phyloP scores from a whole-genome alignment of 1,140 invertebrate genomes.

The Leucophenga varia region DNA sequence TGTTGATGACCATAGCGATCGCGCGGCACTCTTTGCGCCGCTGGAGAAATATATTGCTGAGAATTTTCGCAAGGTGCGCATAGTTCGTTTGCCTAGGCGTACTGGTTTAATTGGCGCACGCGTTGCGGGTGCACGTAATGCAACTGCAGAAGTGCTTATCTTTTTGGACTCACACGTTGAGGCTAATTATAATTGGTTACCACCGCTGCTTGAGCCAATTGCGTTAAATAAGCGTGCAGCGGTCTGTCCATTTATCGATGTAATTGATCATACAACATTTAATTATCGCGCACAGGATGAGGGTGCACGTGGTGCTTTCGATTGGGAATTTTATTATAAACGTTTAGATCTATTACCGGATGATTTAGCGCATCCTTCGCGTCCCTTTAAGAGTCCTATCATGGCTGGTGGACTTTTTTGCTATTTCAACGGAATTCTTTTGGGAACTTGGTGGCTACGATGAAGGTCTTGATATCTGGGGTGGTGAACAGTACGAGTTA shows the following conservation, averaged over 20 bases:
- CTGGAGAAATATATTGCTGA: constrained; percentile 75
- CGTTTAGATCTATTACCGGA: constrained; percentile 81
- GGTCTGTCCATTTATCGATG: constrained; percentile 96
- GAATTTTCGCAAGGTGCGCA: constrained; percentile 70
- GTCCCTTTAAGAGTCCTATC: constrained; percentile 88
- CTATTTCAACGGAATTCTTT: constrained; percentile 87
- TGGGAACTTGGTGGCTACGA: constrained; percentile 97
- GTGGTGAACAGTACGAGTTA: constrained; percentile 96
- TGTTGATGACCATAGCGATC: constrained; percentile 88
- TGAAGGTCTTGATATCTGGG: constrained; percentile 89
- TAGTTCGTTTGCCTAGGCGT: constrained; percentile 71
- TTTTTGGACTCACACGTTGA: constrained; percentile 96
- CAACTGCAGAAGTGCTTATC: constrained; percentile 82
- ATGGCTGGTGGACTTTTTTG: constrained; percentile 96
- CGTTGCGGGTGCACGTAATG: constrained; percentile 80
- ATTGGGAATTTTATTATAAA: constrained; percentile 98
- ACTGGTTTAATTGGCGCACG: constrained; percentile 88
- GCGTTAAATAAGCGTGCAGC: constrained; percentile 82
- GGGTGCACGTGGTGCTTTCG: constrained; percentile 91
- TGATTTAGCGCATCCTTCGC: constrained; percentile 78
- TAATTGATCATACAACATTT: constrained; percentile 90
- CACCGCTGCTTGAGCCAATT: constrained; percentile 90
- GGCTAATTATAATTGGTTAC: constrained; percentile 93
- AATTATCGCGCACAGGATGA: constrained; percentile 93
- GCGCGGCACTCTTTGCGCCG: constrained; percentile 68